Conservation (phyloP, 2,113 vertebrate species). For the Oxygymnocypris stewartii region DNA sequence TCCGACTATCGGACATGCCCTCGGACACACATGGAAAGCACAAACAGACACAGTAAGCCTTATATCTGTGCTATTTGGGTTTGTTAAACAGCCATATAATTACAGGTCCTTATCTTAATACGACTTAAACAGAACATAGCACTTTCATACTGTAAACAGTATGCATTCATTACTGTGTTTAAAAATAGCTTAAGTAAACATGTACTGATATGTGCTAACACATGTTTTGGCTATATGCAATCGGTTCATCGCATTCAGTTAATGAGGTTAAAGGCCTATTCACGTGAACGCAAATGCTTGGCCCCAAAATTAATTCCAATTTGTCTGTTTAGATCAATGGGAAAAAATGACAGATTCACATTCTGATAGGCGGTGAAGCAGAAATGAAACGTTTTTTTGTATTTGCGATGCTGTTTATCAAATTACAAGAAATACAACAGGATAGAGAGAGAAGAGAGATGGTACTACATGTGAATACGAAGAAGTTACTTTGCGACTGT, state of each 20-base stretch:
- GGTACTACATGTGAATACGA: no score
- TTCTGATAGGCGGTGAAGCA: no score
- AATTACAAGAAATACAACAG: no score
- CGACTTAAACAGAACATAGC: background rate
- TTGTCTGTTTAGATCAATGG: background rate
- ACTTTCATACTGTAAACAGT: background rate
- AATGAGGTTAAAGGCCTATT: background rate
- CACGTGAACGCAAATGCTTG: background rate
- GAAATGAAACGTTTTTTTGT: no score
- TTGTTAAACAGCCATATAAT: background rate
- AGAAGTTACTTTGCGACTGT: background rate
- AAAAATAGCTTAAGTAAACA: background rate
- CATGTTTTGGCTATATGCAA: background rate
- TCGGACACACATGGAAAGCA: constrained; percentile 15
- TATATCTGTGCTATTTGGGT: constrained; percentile 11
- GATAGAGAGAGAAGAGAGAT: no score
- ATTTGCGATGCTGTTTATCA: no score
- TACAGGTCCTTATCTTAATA: background rate
- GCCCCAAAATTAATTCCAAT: background rate
- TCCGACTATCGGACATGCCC: constrained; percentile 59
- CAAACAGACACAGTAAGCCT: constrained; percentile 6
- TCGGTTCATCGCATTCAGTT: background rate
- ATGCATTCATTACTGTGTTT: background rate
- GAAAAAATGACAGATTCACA: background rate
- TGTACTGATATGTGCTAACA: background rate